A percentile compares a stretch with the other conserved stretches of the same genome.
Evolutionary conservation across 2,888 invertebrate genomes (phyloP).

Genomic region (Phortica okadai): DNA sequence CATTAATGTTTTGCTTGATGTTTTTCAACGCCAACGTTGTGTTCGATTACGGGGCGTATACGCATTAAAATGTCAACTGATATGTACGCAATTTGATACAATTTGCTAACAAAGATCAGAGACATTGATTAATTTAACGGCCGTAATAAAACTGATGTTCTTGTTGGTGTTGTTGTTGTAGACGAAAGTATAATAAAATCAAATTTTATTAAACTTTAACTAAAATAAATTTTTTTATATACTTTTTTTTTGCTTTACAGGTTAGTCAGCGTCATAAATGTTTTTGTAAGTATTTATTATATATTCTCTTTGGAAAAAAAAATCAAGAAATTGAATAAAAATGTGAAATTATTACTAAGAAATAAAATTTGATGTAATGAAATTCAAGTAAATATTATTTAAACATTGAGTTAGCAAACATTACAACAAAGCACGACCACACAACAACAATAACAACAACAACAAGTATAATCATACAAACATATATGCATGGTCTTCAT

Average conservation of each 20-base stretch:
- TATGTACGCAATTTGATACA: not conserved
- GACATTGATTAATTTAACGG: conserved; percentile 57
- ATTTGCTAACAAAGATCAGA: conserved; percentile 57
- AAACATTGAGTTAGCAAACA: too few relatives aligned
- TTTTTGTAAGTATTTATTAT: conserved; percentile 21
- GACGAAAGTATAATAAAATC: not conserved
- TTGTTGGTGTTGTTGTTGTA: not conserved
- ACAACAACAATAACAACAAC: conserved; percentile 27
- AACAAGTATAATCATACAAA: not conserved
- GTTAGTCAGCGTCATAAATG: conserved; percentile 22
- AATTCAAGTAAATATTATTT: too few relatives aligned
- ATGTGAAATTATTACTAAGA: not conserved
- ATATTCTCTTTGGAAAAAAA: not conserved
- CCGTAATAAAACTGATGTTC: not conserved
- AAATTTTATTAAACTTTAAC: not conserved
- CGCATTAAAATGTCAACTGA: conserved; percentile 12
- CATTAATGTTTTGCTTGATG: conserved; percentile 59
- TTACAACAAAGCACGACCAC: too few relatives aligned
- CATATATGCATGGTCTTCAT: not conserved
- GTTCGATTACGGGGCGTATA: conserved; percentile 35
- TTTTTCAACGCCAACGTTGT: conserved; percentile 47
- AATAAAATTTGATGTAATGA: too few relatives aligned
- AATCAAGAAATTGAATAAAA: not conserved
- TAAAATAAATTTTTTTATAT: conserved; percentile 4
- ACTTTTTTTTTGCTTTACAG: conserved; percentile 23